Base-by-base conservation (phyloP, 2,797 vertebrate genomes). In the Xenops minutus region DNA sequence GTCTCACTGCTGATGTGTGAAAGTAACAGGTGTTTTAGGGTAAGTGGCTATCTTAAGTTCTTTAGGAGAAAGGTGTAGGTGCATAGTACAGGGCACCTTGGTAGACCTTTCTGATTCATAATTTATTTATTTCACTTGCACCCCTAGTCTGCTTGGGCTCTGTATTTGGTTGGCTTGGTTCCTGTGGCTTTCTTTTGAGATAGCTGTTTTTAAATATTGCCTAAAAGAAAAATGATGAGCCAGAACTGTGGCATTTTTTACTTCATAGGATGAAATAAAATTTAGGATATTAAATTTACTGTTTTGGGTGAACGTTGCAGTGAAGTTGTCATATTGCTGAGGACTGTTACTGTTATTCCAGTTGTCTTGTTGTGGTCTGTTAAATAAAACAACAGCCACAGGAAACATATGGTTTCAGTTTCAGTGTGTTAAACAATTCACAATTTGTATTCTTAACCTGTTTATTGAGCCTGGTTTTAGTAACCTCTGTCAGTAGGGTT, bases 391-490 rank as follows among this genome's bases (percentile, higher is more conserved):
- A 18, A 0, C 76, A 69, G 64, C 83, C 75, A 51, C 63, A 66
- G 62, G 88, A 95, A 94, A 84, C 93, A 77, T 54, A 84, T 27
- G 76, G 79, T 93, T 84, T 75, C 30, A 10, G 21, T 81, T 92
- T 81, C 61, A 54, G 46, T 29, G 48, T 72, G 36, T 62, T 81
- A 69, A 76, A 59, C 56, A 83, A 39, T 83, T 75, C 26, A 41
- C 3, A 1, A n/a, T 92, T 95, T 95, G 66, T 92, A 21, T 89
- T 88, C 79, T 66, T 92, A 85, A 95, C 92, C 87, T 96, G 85
- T 88, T 92, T 78, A 72, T 48, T 78, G 58, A 83, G 82, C 62
- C 75, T 1, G 1, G 32, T 78, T 88, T 93, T 62, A 68, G 64
- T 68, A 86, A 72, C 73, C 79, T 89, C 39, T 2, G 0, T 71